Conservation (phyloP, 2,797 vertebrate species). For the Pangasius mekongensis region DNA sequence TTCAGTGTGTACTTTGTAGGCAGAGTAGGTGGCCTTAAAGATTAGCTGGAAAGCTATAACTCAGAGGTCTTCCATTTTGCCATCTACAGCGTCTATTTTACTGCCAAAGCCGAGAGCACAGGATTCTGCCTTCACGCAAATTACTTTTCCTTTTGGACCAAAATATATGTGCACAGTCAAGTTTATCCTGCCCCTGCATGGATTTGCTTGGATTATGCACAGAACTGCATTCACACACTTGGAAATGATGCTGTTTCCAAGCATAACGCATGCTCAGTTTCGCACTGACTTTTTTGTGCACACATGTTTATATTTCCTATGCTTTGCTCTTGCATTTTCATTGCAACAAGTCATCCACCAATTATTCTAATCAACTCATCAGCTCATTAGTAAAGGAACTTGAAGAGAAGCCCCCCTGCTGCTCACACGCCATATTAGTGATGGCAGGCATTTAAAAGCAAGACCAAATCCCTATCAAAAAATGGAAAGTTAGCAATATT, state of each 20-base stretch:
- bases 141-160: constrained; percentile 22
- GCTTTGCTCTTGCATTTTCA: background rate
- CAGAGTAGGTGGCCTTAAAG: constrained; percentile 69
- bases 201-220: constrained; percentile 6
- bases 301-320: background rate
- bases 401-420: background rate
- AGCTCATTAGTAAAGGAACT: background rate
- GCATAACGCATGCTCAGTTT: background rate
- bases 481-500: background rate
- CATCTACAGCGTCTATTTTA: constrained; percentile 14
- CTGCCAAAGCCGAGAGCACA: constrained; percentile 48
- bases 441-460: background rate
- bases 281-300: background rate
- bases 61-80: constrained; percentile 58
- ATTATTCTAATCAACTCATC: background rate
- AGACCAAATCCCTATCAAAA: background rate
- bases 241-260: background rate
- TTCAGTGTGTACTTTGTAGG: constrained; percentile 64
- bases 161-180: background rate
- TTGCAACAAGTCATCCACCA: background rate
- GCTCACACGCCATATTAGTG: too few relatives aligned
- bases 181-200: background rate
- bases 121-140: constrained; percentile 57
- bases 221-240: background rate
- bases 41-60: constrained; percentile 66